phyloP scores from a whole-genome alignment of 2,888 invertebrate genomes.

The Acanthoscelides obtectus region DNA sequence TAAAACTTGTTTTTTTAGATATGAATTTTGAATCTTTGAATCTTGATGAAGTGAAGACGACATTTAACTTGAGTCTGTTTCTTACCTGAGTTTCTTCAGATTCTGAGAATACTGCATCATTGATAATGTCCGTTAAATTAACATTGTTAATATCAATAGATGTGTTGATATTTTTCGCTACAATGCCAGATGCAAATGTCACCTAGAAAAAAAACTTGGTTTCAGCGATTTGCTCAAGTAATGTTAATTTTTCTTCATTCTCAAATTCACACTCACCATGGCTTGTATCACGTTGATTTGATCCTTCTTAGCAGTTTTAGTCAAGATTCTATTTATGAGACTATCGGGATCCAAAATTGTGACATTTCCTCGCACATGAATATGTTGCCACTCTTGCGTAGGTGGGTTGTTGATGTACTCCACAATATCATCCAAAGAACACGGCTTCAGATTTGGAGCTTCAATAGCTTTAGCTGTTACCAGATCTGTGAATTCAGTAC shows the following conservation, averaged over 20 bases:
- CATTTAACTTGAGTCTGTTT: no score
- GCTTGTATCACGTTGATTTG: conserved; percentile 28
- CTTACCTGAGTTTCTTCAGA: conserved; percentile 34
- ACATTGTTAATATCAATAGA: conserved; percentile 34
- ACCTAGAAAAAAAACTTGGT: conserved; percentile 27
- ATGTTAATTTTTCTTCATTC: not conserved
- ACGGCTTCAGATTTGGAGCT: conserved; percentile 22
- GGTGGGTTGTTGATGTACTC: conserved; percentile 24
- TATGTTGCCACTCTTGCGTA: conserved; percentile 24
- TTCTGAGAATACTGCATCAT: conserved; percentile 37
- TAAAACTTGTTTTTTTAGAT: no score
- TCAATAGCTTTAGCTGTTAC: conserved; percentile 17
- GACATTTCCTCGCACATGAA: conserved; percentile 29
- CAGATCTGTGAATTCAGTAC: conserved; percentile 15
- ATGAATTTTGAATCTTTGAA: no score
- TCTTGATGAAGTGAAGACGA: no score
- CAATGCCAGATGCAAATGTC: conserved; percentile 28
- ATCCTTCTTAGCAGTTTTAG: conserved; percentile 30
- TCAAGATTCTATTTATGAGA: conserved; percentile 28
- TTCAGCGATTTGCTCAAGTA: no score
- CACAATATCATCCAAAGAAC: conserved; percentile 23
- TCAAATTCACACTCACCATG: conserved; percentile 25
- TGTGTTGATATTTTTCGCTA: conserved; percentile 27
- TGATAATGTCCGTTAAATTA: conserved; percentile 33
- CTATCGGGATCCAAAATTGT: conserved; percentile 29